A percentile compares a stretch with the other conserved stretches of the same genome.
Evolutionary conservation across 2,113 vertebrate species (phyloP).

Genomic region (Sebastes schlegelii): DNA sequence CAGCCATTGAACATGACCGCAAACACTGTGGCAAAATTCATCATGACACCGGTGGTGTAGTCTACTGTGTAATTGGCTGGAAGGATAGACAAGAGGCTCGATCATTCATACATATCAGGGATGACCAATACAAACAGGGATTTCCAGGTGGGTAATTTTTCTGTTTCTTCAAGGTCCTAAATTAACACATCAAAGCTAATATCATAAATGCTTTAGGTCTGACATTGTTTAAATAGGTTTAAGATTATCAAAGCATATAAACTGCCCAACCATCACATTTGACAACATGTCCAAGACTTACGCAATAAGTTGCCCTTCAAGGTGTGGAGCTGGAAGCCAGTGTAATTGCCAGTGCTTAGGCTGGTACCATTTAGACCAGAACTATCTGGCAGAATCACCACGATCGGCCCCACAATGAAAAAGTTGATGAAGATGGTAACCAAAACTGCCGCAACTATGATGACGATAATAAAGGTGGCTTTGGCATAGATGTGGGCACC

Average conservation of each 20-base stretch:
- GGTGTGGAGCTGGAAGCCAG: constrained; percentile 85
- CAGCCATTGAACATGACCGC: constrained; percentile 91
- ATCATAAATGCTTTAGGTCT: not conserved
- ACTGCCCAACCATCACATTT: not conserved
- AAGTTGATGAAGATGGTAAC: constrained; percentile 87
- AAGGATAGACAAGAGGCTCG: not conserved
- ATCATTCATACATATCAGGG: not conserved
- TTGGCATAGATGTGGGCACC: constrained; percentile 91
- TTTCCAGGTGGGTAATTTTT: not conserved
- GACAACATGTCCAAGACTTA: constrained; percentile 24
- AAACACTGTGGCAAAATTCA: constrained; percentile 87
- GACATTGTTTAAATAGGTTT: not conserved
- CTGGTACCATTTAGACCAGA: constrained; percentile 36
- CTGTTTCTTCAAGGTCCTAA: not conserved
- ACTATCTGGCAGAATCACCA: constrained; percentile 72
- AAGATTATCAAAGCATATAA: not conserved
- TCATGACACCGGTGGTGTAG: constrained; percentile 85
- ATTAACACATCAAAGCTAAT: not conserved
- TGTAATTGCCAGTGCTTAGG: constrained; percentile 77
- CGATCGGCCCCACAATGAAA: constrained; percentile 77
- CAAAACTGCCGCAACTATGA: constrained; percentile 85
- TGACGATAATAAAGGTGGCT: constrained; percentile 90
- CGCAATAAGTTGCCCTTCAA: constrained; percentile 83
- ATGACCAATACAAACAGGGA: not conserved
- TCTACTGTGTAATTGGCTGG: constrained; percentile 84